phyloP scores from a whole-genome alignment of 2,888 invertebrate species.

The Temnothorax rugatulus region DNA sequence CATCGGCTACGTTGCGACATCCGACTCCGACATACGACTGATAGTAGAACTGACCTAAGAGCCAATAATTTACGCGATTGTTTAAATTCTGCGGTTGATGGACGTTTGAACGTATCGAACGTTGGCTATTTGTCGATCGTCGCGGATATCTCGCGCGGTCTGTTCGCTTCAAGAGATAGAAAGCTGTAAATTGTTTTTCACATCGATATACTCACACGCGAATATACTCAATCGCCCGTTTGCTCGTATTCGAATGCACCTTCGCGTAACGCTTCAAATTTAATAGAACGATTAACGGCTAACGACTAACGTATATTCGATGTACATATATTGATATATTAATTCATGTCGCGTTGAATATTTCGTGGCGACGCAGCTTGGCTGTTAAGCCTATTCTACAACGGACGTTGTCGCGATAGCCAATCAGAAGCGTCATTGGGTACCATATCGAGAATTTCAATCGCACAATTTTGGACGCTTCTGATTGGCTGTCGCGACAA shows the following conservation, averaged over 20 bases:
- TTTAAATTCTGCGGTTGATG: background rate
- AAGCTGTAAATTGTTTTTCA: background rate
- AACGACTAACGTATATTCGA: background rate
- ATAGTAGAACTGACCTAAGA: background rate
- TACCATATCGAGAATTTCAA: no score
- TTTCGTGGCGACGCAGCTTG: background rate
- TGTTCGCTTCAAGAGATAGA: background rate
- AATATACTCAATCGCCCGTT: no score
- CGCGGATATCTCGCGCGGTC: background rate
- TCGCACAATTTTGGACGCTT: no score
- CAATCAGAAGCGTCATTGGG: no score
- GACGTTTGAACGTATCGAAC: background rate
- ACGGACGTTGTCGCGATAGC: no score
- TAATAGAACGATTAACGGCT: background rate
- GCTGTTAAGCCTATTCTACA: no score
- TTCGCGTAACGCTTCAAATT: background rate
- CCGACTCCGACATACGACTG: no score
- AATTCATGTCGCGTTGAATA: background rate
- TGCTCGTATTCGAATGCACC: no score
- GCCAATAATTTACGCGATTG: background rate
- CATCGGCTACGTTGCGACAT: no score
- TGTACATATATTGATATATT: no score
- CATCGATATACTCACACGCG: background rate
- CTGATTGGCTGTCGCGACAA: no score
- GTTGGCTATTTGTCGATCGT: slow-evolving; percentile 4